Base-by-base conservation (phyloP, 1,140 invertebrate species). In the Bombus waltoni region DNA sequence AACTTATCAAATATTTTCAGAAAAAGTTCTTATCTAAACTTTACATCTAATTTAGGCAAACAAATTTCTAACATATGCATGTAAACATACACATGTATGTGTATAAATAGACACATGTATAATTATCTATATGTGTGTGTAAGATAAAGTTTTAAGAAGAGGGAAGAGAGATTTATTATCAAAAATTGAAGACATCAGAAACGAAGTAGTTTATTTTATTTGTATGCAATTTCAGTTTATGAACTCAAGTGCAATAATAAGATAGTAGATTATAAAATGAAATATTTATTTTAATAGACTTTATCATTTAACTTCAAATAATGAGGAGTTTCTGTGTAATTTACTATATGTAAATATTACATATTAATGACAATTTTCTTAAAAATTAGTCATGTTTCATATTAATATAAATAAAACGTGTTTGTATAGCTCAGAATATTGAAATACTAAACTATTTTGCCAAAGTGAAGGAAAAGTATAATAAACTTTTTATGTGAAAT, bases 11-110 rank as follows among this genome's bases (percentile, higher is more conserved):
- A 91, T 90, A 90, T 91, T 91, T 91, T 91, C 83, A 75, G 81
- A 90, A 62, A 70, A 42, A 59, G 73, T 75, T 84, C 78, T 91
- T 88, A 91, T 79, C 77, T 86, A 91, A 90, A 83, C 80, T 83
- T 77, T 62, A 86, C 62, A 65, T 86, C 18, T 88, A 91, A 88
- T 90, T 75, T 90, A 90, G 65, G 65, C 84, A 42, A 88, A 84
- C 75, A 75, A 90, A 71, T 90, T 90, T 90, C 68, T 86, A 86
- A 88, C 81, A 86, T 90, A 90, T 85, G 75, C 80, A 87, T 85
- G 66, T 44, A 81, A 65, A 68, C 73, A 85, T 83, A 83, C 38
- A 83, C 42, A 83, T 72, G 44, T 78, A 84, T 85, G 71, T 57
- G 75, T 62, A 86, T 62, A 86, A 47, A 72, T 68, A 75, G 8